These are phyloP conservation scores for Hypanus sabinus DNA, from an alignment of 2,113 vertebrate genomes.

Conservation along the genomic window DNA sequence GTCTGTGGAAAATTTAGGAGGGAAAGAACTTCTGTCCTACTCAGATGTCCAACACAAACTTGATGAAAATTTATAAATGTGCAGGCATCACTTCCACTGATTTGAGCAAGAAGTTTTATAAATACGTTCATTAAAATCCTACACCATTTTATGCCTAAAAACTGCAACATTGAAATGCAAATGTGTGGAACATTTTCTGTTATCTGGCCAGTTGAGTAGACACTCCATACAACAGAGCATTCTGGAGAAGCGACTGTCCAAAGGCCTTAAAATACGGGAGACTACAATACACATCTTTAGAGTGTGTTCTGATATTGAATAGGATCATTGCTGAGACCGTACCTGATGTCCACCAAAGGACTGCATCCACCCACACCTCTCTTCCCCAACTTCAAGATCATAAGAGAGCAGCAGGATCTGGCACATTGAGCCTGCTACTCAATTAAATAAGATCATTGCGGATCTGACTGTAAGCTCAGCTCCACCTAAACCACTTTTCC, in stretches of 20 bases:
- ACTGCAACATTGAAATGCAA: background rate
- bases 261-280: no score
- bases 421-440: no score
- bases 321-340: background rate
- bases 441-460: no score
- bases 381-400: no score
- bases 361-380: background rate
- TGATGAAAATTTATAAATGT: background rate
- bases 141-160: background rate
- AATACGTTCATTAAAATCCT: background rate
- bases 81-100: background rate
- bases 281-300: no score
- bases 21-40: background rate
- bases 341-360: background rate
- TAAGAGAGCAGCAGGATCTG: no score
- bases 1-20: background rate
- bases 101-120: background rate
- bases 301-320: no score
- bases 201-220: background rate
- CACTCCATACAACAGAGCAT: background rate
- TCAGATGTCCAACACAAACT: background rate
- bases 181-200: background rate
- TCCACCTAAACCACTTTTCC: no score
- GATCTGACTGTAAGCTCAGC: no score
- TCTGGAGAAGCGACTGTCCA: no score